Percentiles rank a stretch among this genome's conserved stretches.
Conservation (phyloP, 2,797 vertebrate genomes). For the Chiloscyllium punctatum region DNA sequence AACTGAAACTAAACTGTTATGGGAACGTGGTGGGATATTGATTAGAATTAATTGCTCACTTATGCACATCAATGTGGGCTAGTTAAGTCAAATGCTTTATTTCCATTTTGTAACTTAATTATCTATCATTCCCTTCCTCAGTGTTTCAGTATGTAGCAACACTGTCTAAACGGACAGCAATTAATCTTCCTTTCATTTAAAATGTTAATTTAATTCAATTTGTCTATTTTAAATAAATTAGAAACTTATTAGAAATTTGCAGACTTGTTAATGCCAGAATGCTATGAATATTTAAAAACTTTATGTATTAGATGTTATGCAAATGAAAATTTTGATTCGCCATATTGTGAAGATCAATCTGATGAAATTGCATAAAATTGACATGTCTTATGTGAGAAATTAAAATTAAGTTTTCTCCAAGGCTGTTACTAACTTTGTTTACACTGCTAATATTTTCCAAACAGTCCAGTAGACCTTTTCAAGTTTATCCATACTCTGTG, state of each 20-base stretch:
- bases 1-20: background rate
- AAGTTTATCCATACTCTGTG: background rate
- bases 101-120: background rate
- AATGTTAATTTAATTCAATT: constrained; percentile 31
- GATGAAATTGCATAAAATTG: constrained; percentile 22
- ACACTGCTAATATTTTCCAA: background rate
- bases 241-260: constrained; percentile 26
- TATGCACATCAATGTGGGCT: background rate
- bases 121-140: background rate
- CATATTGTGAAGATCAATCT: background rate
- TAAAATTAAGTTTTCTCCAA: constrained; percentile 6
- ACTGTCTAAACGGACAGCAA: background rate
- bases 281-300: constrained; percentile 2
- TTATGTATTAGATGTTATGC: background rate
- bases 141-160: background rate
- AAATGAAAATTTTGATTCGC: constrained; percentile 24
- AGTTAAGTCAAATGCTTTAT: background rate
- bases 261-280: background rate
- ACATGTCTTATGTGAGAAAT: constrained; percentile 21
- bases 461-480: background rate
- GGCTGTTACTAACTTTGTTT: background rate
- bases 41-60: background rate
- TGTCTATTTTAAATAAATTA: constrained; percentile 33
- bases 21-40: background rate
- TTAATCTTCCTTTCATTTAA: constrained; percentile 1